These are phyloP conservation scores for Elanus axillaris DNA, from an alignment of 2,113 vertebrate genomes.

Conservation along the genomic window DNA sequence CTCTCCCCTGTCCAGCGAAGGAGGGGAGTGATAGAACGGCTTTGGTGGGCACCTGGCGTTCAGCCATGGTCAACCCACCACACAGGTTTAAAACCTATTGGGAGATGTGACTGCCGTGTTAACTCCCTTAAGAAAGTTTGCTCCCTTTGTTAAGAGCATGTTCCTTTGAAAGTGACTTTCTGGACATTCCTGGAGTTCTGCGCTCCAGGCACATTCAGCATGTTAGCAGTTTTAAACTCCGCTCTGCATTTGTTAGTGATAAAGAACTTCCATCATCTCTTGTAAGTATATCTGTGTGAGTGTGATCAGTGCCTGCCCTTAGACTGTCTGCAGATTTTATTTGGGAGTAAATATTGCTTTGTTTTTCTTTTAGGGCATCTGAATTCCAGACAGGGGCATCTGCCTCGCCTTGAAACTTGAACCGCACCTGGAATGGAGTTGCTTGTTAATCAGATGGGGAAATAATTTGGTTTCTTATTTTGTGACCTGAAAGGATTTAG, in stretches of 20 bases:
- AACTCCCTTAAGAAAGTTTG: background rate
- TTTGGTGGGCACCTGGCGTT: no score
- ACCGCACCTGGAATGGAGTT: background rate
- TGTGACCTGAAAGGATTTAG: background rate
- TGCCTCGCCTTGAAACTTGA: background rate
- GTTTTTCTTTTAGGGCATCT: background rate
- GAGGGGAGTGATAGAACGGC: no score
- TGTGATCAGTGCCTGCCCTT: background rate
- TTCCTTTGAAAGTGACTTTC: background rate
- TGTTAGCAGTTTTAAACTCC: background rate
- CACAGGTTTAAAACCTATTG: background rate
- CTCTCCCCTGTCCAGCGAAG: no score
- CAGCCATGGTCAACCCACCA: no score
- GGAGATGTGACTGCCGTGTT: background rate
- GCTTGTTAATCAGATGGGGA: background rate
- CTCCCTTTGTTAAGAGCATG: background rate
- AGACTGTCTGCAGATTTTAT: background rate
- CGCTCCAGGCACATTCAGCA: background rate
- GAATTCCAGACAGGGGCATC: background rate
- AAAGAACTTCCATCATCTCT: background rate
- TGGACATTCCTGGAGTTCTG: background rate
- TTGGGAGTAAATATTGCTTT: background rate
- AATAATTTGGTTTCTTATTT: background rate
- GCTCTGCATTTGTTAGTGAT: background rate
- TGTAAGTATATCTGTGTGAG: background rate